Conservation (phyloP, 2,113 vertebrate genomes). For the Dromaius novaehollandiae region DNA sequence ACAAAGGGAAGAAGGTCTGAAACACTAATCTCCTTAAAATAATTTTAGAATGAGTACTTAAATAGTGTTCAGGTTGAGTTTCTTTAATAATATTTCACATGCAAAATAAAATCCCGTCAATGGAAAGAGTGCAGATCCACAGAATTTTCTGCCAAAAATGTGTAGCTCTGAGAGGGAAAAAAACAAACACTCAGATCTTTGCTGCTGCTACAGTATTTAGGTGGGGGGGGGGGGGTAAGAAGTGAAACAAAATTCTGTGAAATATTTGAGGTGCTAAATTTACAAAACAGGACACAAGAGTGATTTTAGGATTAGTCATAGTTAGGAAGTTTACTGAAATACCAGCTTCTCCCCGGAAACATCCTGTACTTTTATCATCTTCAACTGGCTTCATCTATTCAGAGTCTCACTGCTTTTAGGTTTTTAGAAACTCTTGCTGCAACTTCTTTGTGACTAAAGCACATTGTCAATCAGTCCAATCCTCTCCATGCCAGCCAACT, state of each 20-base stretch:
- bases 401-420: neutral
- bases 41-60: neutral
- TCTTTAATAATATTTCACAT: neutral
- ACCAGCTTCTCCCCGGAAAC: slow-evolving; percentile 44
- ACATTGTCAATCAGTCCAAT: slow-evolving; percentile 27
- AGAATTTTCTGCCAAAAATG: neutral
- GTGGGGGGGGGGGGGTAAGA: slow-evolving; percentile 26
- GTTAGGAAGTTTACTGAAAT: slow-evolving; percentile 40
- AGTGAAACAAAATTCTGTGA: neutral
- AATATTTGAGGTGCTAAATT: neutral
- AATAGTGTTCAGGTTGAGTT: rapidly evolving
- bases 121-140: neutral
- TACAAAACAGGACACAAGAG: slow-evolving; percentile 1
- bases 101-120: neutral
- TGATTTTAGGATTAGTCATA: slow-evolving; percentile 27
- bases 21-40: neutral
- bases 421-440: slow-evolving; percentile 57
- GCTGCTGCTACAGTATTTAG: neutral
- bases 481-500: slow-evolving; percentile 59
- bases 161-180: neutral
- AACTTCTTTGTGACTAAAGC: slow-evolving; percentile 62
- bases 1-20: neutral
- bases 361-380: slow-evolving; percentile 57
- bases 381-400: slow-evolving; percentile 36
- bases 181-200: neutral